A percentile compares a stretch with the other conserved stretches of the same genome.
Conservation (phyloP, 2,797 vertebrate species). For the Neostethus bicornis region DNA sequence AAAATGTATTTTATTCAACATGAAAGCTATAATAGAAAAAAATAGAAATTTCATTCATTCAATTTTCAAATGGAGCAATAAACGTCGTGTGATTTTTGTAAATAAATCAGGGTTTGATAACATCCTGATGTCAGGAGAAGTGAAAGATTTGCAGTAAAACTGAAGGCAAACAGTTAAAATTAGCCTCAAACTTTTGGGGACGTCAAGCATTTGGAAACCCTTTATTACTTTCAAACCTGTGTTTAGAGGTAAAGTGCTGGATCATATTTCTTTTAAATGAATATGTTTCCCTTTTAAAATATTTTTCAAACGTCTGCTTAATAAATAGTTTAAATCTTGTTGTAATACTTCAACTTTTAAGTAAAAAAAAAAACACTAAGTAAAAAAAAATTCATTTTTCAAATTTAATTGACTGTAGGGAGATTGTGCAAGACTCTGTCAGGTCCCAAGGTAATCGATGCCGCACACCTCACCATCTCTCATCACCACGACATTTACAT, state of each 20-base stretch:
- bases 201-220: neutral
- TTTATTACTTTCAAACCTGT: constrained; percentile 1
- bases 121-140: neutral
- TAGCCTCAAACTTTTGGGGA: neutral
- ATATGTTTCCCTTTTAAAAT: neutral
- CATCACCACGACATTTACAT: too few relatives aligned
- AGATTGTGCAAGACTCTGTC: too few relatives aligned
- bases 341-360: too few relatives aligned
- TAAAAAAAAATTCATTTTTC: too few relatives aligned
- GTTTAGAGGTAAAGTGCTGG: neutral
- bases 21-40: neutral
- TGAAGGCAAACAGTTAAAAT: neutral
- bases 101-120: constrained; percentile 24
- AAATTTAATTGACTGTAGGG: too few relatives aligned
- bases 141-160: neutral
- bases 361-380: too few relatives aligned
- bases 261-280: neutral
- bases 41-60: too few relatives aligned
- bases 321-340: too few relatives aligned
- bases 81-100: constrained; percentile 11
- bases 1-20: neutral
- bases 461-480: too few relatives aligned
- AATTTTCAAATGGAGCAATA: constrained; percentile 1
- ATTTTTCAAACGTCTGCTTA: too few relatives aligned
- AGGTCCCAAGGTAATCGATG: too few relatives aligned